Conservation (phyloP, 2,888 invertebrate species). For the Toxonevra muliebris region DNA sequence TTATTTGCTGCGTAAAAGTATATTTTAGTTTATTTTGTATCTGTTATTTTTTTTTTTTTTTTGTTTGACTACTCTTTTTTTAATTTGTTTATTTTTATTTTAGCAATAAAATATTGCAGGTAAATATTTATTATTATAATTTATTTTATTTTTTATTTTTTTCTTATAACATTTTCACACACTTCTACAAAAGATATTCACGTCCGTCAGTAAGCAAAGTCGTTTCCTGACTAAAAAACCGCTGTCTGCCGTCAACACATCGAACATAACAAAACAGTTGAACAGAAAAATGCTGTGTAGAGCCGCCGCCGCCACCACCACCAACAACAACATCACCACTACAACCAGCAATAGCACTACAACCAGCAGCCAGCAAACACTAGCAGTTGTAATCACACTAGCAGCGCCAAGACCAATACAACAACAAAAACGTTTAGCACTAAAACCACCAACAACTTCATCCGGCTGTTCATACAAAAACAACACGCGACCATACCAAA, state of each 20-base stretch:
- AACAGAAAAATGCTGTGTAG: no score
- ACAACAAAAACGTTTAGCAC: no score
- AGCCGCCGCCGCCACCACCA: not conserved
- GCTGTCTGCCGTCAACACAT: conserved; percentile 1
- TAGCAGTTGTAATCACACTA: no score
- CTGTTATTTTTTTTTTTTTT: conserved; percentile 11
- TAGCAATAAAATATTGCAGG: conserved; percentile 7
- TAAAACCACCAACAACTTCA: not conserved
- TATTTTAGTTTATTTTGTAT: conserved; percentile 19
- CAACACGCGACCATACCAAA: conserved; percentile 47
- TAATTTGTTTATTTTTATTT: conserved; percentile 12
- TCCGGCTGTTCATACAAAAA: conserved; percentile 40
- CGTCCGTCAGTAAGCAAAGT: conserved; percentile 54
- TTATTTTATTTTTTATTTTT: conserved; percentile 14
- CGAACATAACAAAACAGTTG: not conserved
- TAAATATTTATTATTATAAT: no score
- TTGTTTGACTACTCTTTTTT: conserved; percentile 8
- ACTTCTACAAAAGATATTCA: conserved; percentile 40
- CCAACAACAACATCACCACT: not conserved
- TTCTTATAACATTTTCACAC: conserved; percentile 12
- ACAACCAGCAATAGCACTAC: not conserved
- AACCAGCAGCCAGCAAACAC: not conserved
- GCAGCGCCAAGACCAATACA: no score
- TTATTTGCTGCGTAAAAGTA: not conserved
- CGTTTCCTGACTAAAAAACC: conserved; percentile 49